Evolutionary conservation across 1,140 invertebrate genomes (phyloP), one percentile per base, ranked within the genome.

Genomic region (Andrena cerasifolii): DNA sequence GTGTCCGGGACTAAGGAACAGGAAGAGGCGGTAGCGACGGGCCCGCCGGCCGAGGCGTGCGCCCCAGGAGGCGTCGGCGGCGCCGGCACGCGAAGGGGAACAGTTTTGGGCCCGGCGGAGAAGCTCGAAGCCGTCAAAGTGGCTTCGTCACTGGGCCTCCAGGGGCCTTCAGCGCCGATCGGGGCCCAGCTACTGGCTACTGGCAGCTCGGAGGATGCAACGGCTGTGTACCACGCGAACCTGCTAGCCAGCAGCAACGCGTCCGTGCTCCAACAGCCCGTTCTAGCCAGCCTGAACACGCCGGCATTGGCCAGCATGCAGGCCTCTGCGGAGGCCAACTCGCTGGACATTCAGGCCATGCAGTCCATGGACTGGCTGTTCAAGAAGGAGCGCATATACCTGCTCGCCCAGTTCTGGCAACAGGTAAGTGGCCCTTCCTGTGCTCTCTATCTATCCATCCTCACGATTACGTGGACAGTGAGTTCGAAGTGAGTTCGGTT

Each of bases 311-410:
- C 94, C 92, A 96, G 95, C 93, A 96, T 96, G 95, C 95, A 96
- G 94, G 93, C 94, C 91, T 94, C 95, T 93, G 94, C 95, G 87
- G 94, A 94, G 92, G 93, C 94, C 90, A 91, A 88, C 87, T 91
- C 90, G 83, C 89, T 94, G 88, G 95, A 95, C 93, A 94, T 96
- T 89, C 95, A 96, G 94, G 95, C 96, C 93, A 96, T 97, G 95
- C 96, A 97, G 94, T 97, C 96, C 91, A 97, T 97, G 96, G 97
- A 98, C 94, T 97, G 97, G 97, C 95, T 98, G 92, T 97, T 97
- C 94, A 98, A 97, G 94, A 98, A 97, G 94, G 97, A 98, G 94
- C 94, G 96, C 93, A 97, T 97, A 93, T 97, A 97, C 94, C 94
- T 97, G 90, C 95, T 98, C 91, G 97, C 96, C 89, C 97, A 98